Base-by-base conservation (phyloP, 2,888 invertebrate genomes). In the Spialia ferax region DNA sequence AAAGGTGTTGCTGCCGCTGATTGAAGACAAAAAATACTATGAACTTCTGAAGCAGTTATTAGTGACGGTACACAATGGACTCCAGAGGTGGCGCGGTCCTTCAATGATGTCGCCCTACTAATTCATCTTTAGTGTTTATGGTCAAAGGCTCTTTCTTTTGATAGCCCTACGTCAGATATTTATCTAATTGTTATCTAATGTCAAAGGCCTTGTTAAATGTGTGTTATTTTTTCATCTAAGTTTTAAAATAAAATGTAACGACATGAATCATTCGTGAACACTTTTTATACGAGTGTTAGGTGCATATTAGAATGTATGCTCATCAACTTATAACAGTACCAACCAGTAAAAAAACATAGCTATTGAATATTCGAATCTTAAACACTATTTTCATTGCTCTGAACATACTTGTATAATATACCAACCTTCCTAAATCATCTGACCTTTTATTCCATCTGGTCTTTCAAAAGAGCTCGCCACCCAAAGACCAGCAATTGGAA, bases 31-130 rank as follows among this genome's bases (percentile, higher is more conserved):
- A 89, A 89, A 89, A 88, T 73, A 79, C 85, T 88, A 93, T 92
- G 89, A 91, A 93, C 93, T 93, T 89, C 93, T 91, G 92, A 84
- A 88, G 86, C 89, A 93, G 92, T 93, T 92, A 89, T 91, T 92
- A 91, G 84, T 84, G 78, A 75, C 71, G 59, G 56, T 38, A 70
- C 74, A 93, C 85, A 91, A 91, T 80, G 71, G 78, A 71, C 74
- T 81, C 73, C 85, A 81, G 83, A 81, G 84, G 85, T 86, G 87
- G 84, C 76, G 80, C 74, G 75, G 74, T 74, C 73, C 74, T 79
- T 84, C 81, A 86, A 87, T 87, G 83, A 80, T 82, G 75, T 84
- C 80, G 79, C 83, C 81, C 79, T 77, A 82, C 81, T 87, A 85
- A 89, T 89, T 86, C 81, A 87, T 86, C 84, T 86, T 88, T 81